Base-by-base conservation (phyloP, 2,888 invertebrate species). In the Koerneria pararmatus region DNA sequence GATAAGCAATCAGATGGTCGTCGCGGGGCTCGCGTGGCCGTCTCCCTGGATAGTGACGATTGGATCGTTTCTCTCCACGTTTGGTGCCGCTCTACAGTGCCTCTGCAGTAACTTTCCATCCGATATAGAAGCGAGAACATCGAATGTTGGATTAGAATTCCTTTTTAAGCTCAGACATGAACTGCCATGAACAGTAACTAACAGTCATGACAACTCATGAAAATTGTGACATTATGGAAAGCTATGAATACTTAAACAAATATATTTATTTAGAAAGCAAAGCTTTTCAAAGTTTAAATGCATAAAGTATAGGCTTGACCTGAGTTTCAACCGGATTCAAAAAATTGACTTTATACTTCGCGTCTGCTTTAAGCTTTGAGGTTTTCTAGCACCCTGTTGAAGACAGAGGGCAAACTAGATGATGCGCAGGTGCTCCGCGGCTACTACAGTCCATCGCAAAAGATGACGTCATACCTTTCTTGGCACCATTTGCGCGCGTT, bases 11-110 rank as follows among this genome's bases (percentile, higher is more conserved):
- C 91, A 90, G 82, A 86, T 98, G 72, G 93, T 97, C 1, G 95
- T 97, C 24, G 95, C 97, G 0, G 92, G 93, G 82, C 91, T 98
- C 82, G 94, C 97, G 6, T 98, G 98, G 97, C 98, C 98, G 2
- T 93, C 95, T 84, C 91, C 95, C 80, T 95, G 95, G 94, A 94
- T 98, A 4, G 95, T 98, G 80, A 86, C 97, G 69, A 91, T 97
- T 79, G 98, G 98, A 29, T 95, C 97, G 0, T 95, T 98, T 85
- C 88, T 98, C 35, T 97, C 97, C 2, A 98, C 98, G 0, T 88
- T 98, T 65, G 98, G 98, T 58, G 98, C 98, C 75, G 98, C 95
- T 1, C 88, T 99, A 8, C 98, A 99, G 84, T 94, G 94, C 69
- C 88, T 98, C 6, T 83, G 83, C 78, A 82, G 81, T 80, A 29